Conservation (phyloP, 2,797 vertebrate genomes). For the Synanceia verrucosa region DNA sequence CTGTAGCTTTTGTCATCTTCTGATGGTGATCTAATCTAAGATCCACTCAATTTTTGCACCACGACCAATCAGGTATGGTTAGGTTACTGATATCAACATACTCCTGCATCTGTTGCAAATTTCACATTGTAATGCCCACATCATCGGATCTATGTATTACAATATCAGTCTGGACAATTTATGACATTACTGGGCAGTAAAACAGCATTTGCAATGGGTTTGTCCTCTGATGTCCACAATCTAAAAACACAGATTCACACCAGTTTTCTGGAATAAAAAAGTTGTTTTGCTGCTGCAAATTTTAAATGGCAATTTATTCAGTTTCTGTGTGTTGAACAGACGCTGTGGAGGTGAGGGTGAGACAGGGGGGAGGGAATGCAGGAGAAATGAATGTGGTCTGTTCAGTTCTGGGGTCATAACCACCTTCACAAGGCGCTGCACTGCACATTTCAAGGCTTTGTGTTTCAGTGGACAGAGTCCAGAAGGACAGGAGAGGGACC, state of each 20-base stretch:
- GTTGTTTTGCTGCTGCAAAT: neutral
- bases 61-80: no score
- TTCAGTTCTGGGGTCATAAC: constrained; percentile 32
- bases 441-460: constrained; percentile 25
- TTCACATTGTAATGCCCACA: no score
- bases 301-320: neutral
- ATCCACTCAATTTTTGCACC: no score
- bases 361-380: neutral
- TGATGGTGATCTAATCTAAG: no score
- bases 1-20: no score
- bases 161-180: no score
- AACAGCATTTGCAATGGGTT: neutral
- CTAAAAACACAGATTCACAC: neutral
- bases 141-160: no score
- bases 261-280: neutral
- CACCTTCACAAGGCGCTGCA: constrained; percentile 10
- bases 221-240: neutral
- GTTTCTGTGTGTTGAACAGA: neutral
- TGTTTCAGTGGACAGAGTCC: constrained; percentile 29
- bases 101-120: no score
- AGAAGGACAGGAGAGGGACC: constrained; percentile 1
- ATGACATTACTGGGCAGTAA: neutral
- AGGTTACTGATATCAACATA: no score
- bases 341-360: neutral
- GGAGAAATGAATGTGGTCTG: neutral